Conservation (phyloP, 2,797 vertebrate genomes). For the Oreortyx pictus region DNA sequence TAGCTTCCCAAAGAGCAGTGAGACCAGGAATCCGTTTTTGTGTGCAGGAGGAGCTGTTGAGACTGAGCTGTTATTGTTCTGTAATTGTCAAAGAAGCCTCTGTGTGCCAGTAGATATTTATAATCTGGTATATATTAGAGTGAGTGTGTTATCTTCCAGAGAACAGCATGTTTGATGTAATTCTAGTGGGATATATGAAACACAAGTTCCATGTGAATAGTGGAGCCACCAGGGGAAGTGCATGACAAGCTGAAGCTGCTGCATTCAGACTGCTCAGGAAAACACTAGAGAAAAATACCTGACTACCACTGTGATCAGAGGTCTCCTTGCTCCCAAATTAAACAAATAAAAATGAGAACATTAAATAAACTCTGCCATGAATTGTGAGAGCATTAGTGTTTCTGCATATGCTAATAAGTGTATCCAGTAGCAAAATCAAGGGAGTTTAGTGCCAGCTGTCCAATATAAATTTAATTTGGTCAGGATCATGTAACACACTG, state of each 20-base stretch:
- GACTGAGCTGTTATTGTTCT: not conserved
- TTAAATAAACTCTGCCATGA: conserved; percentile 25
- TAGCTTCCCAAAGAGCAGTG: not conserved
- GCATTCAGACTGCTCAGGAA: not conserved
- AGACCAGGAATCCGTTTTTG: not conserved
- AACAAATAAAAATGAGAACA: conserved; percentile 49
- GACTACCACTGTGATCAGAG: conserved; percentile 8
- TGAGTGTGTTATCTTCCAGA: conserved; percentile 53
- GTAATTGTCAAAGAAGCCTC: conserved; percentile 31
- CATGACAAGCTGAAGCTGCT: not conserved
- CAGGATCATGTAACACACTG: not conserved
- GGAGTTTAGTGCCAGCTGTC: not conserved
- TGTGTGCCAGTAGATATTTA: conserved; percentile 59
- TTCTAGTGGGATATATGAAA: conserved; percentile 35
- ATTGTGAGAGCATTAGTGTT: not conserved
- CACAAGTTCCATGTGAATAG: not conserved
- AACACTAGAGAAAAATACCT: not conserved
- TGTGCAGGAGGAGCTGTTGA: not conserved
- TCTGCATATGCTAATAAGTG: not conserved
- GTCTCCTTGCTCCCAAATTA: not conserved
- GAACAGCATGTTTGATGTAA: conserved; percentile 48
- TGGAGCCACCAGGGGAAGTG: not conserved
- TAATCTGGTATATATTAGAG: conserved; percentile 50
- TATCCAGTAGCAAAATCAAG: conserved; percentile 31
- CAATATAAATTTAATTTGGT: conserved; percentile 41